A percentile compares a stretch with the other conserved stretches of the same genome.
These are phyloP conservation scores for Phragmatobia fuliginosa DNA, from an alignment of 2,888 invertebrate species.

Conservation along the genomic window DNA sequence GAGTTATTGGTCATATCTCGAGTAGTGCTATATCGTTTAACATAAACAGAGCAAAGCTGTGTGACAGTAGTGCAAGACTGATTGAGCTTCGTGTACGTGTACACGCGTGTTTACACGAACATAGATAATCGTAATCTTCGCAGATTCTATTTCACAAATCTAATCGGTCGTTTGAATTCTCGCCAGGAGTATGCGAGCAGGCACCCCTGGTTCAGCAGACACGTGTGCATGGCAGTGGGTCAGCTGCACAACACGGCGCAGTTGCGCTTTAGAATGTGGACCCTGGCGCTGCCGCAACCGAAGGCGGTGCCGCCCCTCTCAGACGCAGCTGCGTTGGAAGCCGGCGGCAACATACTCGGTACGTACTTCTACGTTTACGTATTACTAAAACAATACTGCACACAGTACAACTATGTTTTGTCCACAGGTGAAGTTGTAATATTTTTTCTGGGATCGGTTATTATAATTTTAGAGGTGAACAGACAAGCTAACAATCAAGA, in stretches of 20 bases:
- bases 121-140: too few relatives aligned
- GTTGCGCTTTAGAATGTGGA: constrained; percentile 55
- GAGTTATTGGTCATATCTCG: background rate
- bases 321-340: constrained; percentile 47
- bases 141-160: too few relatives aligned
- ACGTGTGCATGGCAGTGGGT: constrained; percentile 53
- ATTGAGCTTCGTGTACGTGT: background rate
- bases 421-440: constrained; percentile 59
- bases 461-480: constrained; percentile 60
- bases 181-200: constrained; percentile 53
- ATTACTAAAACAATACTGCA: too few relatives aligned
- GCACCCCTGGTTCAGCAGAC: constrained; percentile 55
- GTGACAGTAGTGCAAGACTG: background rate
- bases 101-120: too few relatives aligned
- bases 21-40: background rate
- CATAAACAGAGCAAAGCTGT: background rate
- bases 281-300: constrained; percentile 53
- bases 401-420: too few relatives aligned
- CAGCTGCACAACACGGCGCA: constrained; percentile 50
- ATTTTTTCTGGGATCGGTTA: constrained; percentile 56
- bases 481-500: constrained; percentile 60
- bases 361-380: background rate
- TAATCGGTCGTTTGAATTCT: background rate
- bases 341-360: constrained; percentile 63
- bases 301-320: constrained; percentile 49